Conservation (phyloP, 2,113 vertebrate genomes). For the Alethe diademata region DNA sequence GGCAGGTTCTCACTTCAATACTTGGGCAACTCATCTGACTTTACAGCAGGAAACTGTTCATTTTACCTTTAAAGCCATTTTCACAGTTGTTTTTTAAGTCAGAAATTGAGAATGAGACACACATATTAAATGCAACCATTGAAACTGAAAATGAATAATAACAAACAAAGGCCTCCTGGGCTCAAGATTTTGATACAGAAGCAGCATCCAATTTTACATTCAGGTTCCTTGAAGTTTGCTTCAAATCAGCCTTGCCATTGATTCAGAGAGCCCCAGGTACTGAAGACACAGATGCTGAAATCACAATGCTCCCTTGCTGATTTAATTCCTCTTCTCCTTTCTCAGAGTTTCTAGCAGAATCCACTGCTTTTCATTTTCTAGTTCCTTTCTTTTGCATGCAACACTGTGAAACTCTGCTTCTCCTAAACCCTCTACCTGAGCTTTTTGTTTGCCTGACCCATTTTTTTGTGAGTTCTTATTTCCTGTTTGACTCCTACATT, state of each 20-base stretch:
- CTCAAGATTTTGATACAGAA: not conserved
- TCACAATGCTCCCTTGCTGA: not conserved
- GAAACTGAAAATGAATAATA: not conserved
- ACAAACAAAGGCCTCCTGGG: not conserved
- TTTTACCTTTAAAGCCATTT: not conserved
- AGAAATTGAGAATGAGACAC: not conserved
- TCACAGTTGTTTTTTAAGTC: not conserved
- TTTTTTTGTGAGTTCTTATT: not conserved
- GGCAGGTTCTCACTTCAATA: not conserved
- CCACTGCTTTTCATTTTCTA: not conserved
- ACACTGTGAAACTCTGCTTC: not conserved
- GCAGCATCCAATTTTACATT: not conserved
- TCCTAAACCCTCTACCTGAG: not conserved
- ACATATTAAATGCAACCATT: not conserved
- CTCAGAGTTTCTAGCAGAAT: not conserved
- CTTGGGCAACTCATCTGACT: not conserved
- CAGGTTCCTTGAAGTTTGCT: not conserved
- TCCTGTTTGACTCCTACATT: not conserved
- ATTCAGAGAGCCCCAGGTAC: not conserved
- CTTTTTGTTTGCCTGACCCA: not conserved
- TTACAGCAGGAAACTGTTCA: not conserved
- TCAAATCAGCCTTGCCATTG: not conserved
- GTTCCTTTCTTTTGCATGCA: not conserved
- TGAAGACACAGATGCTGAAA: not conserved
- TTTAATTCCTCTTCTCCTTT: not conserved